Conservation (phyloP, 2,797 vertebrate species). For the Diplodus puntazzo region DNA sequence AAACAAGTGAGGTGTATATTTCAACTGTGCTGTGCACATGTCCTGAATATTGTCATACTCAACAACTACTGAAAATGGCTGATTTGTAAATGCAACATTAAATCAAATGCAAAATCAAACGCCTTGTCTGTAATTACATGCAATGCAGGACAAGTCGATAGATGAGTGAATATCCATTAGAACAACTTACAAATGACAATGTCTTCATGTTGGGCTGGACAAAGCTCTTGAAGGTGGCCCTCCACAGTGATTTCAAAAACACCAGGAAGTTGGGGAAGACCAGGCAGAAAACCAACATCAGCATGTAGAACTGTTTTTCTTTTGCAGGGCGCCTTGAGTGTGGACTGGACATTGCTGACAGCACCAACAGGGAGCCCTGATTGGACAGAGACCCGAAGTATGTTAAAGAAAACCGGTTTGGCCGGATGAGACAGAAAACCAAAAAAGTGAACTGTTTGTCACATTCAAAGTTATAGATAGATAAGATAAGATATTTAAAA, state of each 20-base stretch:
- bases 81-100: too few species aligned
- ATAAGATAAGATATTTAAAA: too few species aligned
- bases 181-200: constrained; percentile 77
- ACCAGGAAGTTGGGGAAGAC: constrained; percentile 86
- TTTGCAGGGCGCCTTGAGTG: constrained; percentile 57
- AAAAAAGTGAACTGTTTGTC: background rate
- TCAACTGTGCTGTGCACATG: too few species aligned
- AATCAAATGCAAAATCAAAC: too few species aligned
- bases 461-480: background rate
- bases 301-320: constrained; percentile 83
- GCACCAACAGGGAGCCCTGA: constrained; percentile 83
- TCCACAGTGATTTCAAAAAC: constrained; percentile 87
- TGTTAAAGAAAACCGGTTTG: constrained; percentile 9
- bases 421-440: background rate
- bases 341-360: constrained; percentile 79
- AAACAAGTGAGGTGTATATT: too few species aligned
- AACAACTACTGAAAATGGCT: too few species aligned
- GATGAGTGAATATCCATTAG: background rate
- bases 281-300: constrained; percentile 85
- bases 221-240: constrained; percentile 85
- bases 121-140: background rate
- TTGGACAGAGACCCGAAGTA: constrained; percentile 30
- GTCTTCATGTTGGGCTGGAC: constrained; percentile 78
- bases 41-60: too few species aligned
- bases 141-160: background rate